Evolutionary conservation across 2,797 vertebrate species (phyloP), one percentile per base, ranked within the genome.

Genomic region (Leptoclinus maculatus): DNA sequence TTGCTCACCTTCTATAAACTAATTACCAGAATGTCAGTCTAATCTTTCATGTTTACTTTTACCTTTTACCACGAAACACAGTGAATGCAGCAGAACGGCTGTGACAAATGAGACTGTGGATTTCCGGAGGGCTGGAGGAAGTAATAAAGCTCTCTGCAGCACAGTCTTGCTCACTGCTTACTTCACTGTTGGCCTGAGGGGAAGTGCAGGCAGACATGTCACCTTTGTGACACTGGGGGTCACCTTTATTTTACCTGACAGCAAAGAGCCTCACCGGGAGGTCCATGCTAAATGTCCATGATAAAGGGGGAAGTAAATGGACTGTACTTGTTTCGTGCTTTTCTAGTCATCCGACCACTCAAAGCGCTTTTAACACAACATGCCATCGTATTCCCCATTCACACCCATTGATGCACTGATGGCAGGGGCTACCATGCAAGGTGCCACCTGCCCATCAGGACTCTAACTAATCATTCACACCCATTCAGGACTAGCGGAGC

Each of bases 11-110:
- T 66, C 39, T 56, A 14, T 29, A 36, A 51, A 25, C 19, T 66
- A 71, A 76, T 76, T 54, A 66, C 62, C 39, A 29, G 4, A 43
- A 43, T 58, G 32, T 6, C n/a, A 57, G 32, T 7, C 16, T 11
- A 0, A 70, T 58, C 11, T 21, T 41, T 39, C 64, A 38, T 60
- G 49, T 49, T 58, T 71, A 41, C 27, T 25, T 43, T 34, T 41
- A 59, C 21, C 29, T 54, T 29, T 51, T 41, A n/a, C 43, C 45
- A 54, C 69, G 62, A 78, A 39, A 65, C 25, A 8, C 36, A 27
- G 3, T 32, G 43, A 53, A 29, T 53, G 58, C 70, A 32, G 47
- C 62, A 25, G 62, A 41, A 17, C 36, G 23, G 45, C 43, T 29
- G 53, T 45, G 54, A 66, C 25, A 34, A 34, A 74, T 19, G 36